Base-by-base conservation (phyloP, 2,888 invertebrate genomes). In the Ornithoptera alexandrae region DNA sequence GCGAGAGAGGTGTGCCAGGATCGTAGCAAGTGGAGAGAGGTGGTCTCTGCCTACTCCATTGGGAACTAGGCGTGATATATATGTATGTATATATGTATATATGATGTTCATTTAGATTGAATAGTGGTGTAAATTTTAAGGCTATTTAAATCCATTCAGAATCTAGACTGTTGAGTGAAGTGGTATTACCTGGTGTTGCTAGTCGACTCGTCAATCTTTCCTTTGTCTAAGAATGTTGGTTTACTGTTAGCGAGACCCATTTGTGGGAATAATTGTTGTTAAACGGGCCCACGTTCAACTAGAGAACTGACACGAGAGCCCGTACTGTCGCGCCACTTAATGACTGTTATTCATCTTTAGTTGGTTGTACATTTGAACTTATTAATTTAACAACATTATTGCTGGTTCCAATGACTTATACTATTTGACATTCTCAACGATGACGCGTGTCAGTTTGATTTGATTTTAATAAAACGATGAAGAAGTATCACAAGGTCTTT, bases 131-230 rank as follows among this genome's bases (percentile, higher is more conserved):
- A 30, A 30, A 30, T 30, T 30, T 30, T 30, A 30, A 0, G 3
- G 30, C 30, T 30, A 4, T 30, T 5, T 4, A 30, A 30, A 30
- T 3, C 30, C 30, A 4, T 30, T 30, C 3, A 0, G 30, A 30
- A 30, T 30, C 30, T 30, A 30, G 30, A 30, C 30, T 4, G 30
- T 30, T 50, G 50, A 7, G 12, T 50, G 50, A 50, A 12, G 18
- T 18, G 17, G 6, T 39, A 39, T 36, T 79, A 89, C 89, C 89
- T 88, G 5, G 86, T 75, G 71, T 89, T 89, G 68, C 89, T 89
- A 0, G 89, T 89, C 0, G 86, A 80, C 74, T 86, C 84, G 67
- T 89, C 86, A 53, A 89, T 72, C 74, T 79, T 84, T 58, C 76
- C 76, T 64, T 74, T 78, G 63, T 74, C 78, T 22, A 69, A 60